Conservation (phyloP, 2,113 vertebrate species). For the Aptenodytes forsteri region DNA sequence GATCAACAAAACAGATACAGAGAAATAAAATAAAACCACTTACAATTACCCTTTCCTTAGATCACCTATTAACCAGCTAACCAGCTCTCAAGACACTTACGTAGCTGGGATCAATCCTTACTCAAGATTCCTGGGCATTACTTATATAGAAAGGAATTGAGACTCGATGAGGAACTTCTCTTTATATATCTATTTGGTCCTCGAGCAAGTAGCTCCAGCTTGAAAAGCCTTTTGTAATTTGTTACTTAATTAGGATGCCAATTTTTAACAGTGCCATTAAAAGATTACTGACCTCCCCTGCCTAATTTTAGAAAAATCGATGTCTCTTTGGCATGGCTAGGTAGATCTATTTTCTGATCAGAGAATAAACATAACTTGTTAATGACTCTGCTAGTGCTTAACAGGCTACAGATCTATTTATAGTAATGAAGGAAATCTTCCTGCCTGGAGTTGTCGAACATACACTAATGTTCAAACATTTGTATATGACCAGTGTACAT, state of each 20-base stretch:
- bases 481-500: not conserved
- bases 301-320: conserved; percentile 17
- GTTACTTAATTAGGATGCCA: conserved; percentile 36
- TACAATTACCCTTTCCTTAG: not conserved
- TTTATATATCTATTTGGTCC: conserved; percentile 12
- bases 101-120: not conserved
- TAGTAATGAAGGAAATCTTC: not conserved
- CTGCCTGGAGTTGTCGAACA: not conserved
- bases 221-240: conserved; percentile 17
- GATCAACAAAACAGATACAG: not conserved
- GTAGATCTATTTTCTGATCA: conserved; percentile 41
- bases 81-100: not conserved
- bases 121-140: conserved; percentile 23
- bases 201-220: not conserved
- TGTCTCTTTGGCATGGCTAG: not conserved
- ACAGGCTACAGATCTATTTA: not conserved
- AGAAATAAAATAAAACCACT: not conserved
- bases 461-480: not conserved
- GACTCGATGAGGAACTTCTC: not conserved
- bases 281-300: conserved; percentile 6
- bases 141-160: conserved; percentile 28
- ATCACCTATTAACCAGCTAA: not conserved
- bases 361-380: not conserved
- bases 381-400: conserved; percentile 13
- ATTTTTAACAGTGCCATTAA: conserved; percentile 26